Conservation (phyloP, 2,113 vertebrate genomes). For the Serilophus lunatus region DNA sequence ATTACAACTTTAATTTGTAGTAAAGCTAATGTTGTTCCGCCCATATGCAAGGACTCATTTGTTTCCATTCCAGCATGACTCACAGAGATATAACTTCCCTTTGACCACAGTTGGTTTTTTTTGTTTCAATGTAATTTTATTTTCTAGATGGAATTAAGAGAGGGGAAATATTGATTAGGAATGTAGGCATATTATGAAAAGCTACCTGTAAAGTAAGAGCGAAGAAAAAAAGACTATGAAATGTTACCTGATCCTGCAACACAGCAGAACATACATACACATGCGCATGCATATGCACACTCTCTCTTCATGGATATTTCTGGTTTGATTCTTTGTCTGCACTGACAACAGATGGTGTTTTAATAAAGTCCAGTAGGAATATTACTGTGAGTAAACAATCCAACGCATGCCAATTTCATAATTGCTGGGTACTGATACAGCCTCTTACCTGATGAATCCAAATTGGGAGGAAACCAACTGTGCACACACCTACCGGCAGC, state of each 20-base stretch:
- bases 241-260: not conserved
- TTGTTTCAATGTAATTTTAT: not conserved
- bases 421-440: constrained; percentile 98
- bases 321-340: constrained; percentile 82
- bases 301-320: constrained; percentile 53
- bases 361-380: constrained; percentile 99
- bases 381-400: constrained; percentile 99
- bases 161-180: not conserved
- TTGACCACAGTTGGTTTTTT: not conserved
- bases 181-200: not conserved
- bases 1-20: constrained; percentile 67
- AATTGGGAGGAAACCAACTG: constrained; percentile 80
- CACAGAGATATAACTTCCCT: constrained; percentile 13
- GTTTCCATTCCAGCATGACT: constrained; percentile 38
- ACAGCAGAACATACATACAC: not conserved
- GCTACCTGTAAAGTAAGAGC: not conserved
- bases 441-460: constrained; percentile 91
- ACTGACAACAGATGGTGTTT: constrained; percentile 99
- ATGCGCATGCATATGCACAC: not conserved
- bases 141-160: not conserved
- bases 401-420: constrained; percentile 95
- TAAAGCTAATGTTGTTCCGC: constrained; percentile 25
- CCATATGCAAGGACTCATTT: not conserved
- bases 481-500: constrained; percentile 82
- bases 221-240: not conserved